phyloP scores from a whole-genome alignment of 2,113 vertebrate genomes.

The Vicugna pacos region DNA sequence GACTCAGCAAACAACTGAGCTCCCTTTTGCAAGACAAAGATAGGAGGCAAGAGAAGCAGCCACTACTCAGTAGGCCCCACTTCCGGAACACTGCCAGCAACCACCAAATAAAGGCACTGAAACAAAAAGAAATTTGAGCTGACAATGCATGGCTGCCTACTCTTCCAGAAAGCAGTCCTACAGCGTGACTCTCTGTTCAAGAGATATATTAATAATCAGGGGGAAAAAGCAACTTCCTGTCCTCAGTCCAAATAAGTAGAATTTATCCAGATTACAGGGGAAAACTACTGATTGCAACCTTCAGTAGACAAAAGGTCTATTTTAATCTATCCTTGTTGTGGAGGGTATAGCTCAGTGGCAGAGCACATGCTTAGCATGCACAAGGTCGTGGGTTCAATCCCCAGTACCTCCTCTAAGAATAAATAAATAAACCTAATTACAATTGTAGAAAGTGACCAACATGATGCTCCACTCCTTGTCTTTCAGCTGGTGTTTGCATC shows the following conservation, averaged over 20 bases:
- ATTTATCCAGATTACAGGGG: neutral
- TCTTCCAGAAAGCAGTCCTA: constrained; percentile 46
- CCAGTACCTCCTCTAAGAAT: no score
- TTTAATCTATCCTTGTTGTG: constrained; percentile 5
- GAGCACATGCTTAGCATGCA: no score
- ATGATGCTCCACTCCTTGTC: neutral
- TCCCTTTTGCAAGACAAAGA: constrained; percentile 35
- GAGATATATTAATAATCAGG: constrained; percentile 36
- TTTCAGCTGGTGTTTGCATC: constrained; percentile 3
- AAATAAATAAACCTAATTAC: no score
- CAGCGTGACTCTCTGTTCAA: constrained; percentile 21
- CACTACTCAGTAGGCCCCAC: neutral
- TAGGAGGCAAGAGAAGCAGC: neutral
- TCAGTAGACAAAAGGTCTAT: constrained; percentile 38
- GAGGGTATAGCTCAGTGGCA: no score
- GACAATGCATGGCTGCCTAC: constrained; percentile 37
- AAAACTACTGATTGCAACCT: neutral
- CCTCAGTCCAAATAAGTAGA: constrained; percentile 16
- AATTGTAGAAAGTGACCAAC: neutral
- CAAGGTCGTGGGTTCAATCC: no score
- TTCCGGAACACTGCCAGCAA: constrained; percentile 63
- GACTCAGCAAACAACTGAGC: neutral
- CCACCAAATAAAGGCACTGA: constrained; percentile 48
- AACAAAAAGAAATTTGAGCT: constrained; percentile 77
- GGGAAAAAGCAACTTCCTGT: constrained; percentile 38